Evolutionary conservation across 2,113 vertebrate species (phyloP).

Genomic region (Boulengeromyrus knoepffleri): DNA sequence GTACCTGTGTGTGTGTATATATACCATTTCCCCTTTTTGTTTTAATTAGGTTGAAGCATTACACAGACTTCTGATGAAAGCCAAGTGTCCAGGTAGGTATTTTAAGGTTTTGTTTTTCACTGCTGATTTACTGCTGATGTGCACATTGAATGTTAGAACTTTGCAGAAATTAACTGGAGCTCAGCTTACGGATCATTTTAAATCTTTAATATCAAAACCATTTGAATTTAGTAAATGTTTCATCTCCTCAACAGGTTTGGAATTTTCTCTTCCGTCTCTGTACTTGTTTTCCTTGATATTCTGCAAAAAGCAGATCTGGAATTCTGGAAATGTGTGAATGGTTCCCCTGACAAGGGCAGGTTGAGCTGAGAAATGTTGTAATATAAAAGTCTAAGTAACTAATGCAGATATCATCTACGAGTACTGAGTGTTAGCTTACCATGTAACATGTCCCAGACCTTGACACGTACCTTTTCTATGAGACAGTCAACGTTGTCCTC

Average conservation of each 20-base stretch:
- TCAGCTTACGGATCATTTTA: background rate
- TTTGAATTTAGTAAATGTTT: background rate
- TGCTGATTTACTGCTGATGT: background rate
- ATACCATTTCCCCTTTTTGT: background rate
- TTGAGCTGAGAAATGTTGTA: background rate
- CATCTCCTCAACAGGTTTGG: background rate
- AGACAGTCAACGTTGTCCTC: background rate
- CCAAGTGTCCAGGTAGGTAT: background rate
- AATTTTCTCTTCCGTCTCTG: background rate
- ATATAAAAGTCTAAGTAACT: background rate
- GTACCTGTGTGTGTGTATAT: background rate
- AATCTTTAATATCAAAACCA: background rate
- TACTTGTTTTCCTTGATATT: background rate
- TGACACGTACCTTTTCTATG: background rate
- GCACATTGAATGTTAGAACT: too few relatives aligned
- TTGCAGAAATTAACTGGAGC: background rate
- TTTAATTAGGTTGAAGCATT: slow-evolving; percentile 64
- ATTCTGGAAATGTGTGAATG: background rate
- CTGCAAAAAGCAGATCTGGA: background rate
- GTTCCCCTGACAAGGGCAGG: background rate
- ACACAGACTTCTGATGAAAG: slow-evolving; percentile 60
- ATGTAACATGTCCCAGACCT: background rate
- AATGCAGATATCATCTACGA: background rate
- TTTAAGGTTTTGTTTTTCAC: background rate
- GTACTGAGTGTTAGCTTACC: background rate